Evolutionary conservation across 2,797 vertebrate species (phyloP).

Genomic region (Protosalanx chinensis): DNA sequence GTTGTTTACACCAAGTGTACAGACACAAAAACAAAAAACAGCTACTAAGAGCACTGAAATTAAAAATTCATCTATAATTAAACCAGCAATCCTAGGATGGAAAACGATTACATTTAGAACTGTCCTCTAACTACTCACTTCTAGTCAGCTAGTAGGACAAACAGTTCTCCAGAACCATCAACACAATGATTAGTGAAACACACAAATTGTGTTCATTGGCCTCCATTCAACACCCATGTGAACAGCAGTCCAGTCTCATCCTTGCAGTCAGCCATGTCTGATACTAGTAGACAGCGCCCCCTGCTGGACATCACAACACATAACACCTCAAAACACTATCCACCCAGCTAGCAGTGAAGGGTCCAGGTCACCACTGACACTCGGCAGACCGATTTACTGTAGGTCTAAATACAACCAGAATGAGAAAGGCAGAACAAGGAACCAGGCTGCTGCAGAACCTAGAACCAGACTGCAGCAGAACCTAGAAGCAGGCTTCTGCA

Average conservation of each 20-base stretch:
- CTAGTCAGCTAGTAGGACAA: constrained; percentile 22
- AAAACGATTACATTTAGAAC: background rate
- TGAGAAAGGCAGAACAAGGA: background rate
- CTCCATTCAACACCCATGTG: background rate
- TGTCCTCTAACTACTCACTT: constrained; percentile 19
- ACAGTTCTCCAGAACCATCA: background rate
- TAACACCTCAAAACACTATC: background rate
- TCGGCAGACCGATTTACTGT: background rate
- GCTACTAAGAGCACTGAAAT: no score
- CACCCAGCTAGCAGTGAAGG: background rate
- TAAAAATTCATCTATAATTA: no score
- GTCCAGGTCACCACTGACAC: background rate
- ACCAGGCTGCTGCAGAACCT: no score
- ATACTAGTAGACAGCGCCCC: background rate
- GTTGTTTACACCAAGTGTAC: no score
- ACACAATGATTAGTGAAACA: background rate
- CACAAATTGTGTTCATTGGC: background rate
- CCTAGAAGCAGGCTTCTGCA: no score
- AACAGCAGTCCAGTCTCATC: background rate
- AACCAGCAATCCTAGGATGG: background rate
- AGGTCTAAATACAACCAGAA: background rate
- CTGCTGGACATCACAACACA: constrained; percentile 1
- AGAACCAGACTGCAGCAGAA: no score
- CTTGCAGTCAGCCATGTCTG: background rate
- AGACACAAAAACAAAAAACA: no score